These are phyloP conservation scores for Phymastichus coffea DNA, from an alignment of 1,140 invertebrate species.

Conservation along the genomic window DNA sequence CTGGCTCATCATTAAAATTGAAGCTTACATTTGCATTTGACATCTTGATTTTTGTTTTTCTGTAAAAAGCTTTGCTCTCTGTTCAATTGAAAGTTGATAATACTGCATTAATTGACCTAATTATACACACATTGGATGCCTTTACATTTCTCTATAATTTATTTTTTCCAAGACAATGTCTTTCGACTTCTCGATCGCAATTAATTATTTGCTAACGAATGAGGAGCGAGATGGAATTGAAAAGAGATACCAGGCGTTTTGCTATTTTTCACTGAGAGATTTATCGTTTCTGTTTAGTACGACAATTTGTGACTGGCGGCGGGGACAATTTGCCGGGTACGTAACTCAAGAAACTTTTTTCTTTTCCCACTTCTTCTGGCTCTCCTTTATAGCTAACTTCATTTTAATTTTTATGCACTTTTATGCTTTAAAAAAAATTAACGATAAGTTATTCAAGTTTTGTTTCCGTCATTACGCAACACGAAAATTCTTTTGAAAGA, in stretches of 20 bases:
- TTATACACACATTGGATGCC: no score
- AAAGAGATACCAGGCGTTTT: constrained; percentile 19
- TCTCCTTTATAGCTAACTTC: constrained; percentile 24
- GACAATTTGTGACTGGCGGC: constrained; percentile 71
- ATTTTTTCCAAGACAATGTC: not conserved
- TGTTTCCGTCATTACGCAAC: constrained; percentile 4
- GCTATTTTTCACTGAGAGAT: constrained; percentile 41
- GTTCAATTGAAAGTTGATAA: no score
- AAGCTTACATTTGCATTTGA: no score
- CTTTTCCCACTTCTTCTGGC: constrained; percentile 45
- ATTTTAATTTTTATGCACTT: constrained; percentile 23
- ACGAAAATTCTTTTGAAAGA: no score
- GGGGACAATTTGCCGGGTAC: constrained; percentile 72
- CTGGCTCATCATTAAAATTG: not conserved
- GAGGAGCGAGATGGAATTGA: constrained; percentile 38
- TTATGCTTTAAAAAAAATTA: constrained; percentile 20
- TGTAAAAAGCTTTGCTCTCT: no score
- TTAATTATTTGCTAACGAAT: constrained; percentile 36
- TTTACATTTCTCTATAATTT: not conserved
- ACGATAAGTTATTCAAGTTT: constrained; percentile 9
- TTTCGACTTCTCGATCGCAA: not conserved
- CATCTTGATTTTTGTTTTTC: no score
- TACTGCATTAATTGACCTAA: no score
- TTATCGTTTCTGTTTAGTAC: constrained; percentile 68
- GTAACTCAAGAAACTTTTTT: constrained; percentile 58